Conservation (phyloP, 2,113 vertebrate genomes). For the Ia io region DNA sequence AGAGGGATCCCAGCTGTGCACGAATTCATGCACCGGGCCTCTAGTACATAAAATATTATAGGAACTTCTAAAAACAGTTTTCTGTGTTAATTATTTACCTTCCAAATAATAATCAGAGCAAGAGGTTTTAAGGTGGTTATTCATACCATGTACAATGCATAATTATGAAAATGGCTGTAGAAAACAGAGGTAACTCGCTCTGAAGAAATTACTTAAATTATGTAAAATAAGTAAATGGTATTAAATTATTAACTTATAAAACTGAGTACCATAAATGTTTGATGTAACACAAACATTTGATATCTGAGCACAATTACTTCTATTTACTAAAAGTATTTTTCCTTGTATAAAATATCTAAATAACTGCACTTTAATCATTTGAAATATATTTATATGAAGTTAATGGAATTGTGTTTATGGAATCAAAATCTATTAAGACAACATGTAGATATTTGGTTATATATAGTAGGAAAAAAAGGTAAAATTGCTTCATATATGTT, state of each 20-base stretch:
- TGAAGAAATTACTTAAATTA: slow-evolving; percentile 45
- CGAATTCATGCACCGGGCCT: no score
- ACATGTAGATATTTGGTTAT: not conserved
- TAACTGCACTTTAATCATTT: not conserved
- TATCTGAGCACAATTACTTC: not conserved
- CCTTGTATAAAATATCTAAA: not conserved
- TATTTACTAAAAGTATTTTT: not conserved
- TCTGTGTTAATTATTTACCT: slow-evolving; percentile 18
- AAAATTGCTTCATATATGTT: not conserved
- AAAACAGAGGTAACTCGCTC: not conserved
- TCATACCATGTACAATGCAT: not conserved
- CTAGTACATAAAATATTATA: not conserved
- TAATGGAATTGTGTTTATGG: not conserved
- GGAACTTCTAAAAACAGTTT: not conserved
- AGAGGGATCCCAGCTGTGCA: no score
- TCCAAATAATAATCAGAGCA: slow-evolving; percentile 5
- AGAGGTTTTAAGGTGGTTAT: slow-evolving; percentile 15
- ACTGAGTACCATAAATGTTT: not conserved
- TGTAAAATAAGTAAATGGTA: not conserved
- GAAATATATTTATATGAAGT: slow-evolving; percentile 2
- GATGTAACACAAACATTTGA: not conserved
- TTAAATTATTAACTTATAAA: slow-evolving; percentile 38
- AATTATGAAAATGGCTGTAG: slow-evolving; percentile 6
- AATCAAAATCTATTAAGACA: slow-evolving; percentile 37
- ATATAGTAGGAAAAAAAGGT: not conserved